Evolutionary conservation across 1,140 invertebrate genomes (phyloP).

Genomic region (Diploscapter pachys): DNA sequence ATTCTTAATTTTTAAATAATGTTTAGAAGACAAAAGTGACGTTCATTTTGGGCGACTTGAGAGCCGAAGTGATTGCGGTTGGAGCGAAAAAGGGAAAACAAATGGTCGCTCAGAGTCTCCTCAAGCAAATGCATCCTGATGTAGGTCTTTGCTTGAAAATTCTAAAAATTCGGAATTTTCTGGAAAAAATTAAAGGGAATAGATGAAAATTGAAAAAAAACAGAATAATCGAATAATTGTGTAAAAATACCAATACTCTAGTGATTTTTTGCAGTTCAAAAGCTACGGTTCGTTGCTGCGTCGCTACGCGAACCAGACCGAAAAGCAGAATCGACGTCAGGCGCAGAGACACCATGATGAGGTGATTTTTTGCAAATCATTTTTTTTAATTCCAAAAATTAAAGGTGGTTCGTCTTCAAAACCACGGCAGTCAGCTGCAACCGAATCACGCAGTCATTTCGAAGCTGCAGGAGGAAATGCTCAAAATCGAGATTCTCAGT

Average conservation of each 20-base stretch:
- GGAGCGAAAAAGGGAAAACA: background rate
- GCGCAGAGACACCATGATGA: constrained; percentile 6
- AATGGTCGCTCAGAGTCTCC: background rate
- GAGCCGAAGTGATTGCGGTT: constrained; percentile 1
- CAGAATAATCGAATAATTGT: too few species aligned
- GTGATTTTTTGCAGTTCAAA: too few species aligned
- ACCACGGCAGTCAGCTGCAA: background rate
- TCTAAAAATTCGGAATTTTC: background rate
- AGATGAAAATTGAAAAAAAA: background rate
- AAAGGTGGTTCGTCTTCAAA: constrained; percentile 11
- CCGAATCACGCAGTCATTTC: background rate
- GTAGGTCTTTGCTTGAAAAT: background rate
- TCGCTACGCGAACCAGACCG: background rate
- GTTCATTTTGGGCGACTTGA: background rate
- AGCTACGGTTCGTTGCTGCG: too few species aligned
- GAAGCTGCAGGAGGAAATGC: constrained; percentile 8
- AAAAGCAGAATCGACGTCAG: background rate
- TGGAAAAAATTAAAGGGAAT: too few species aligned
- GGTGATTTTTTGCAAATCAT: background rate
- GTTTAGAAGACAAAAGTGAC: background rate
- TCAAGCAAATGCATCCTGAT: constrained; percentile 2
- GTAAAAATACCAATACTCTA: too few species aligned
- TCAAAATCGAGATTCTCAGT: background rate
- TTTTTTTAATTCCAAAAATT: constrained; percentile 1
- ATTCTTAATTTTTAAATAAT: too few species aligned